Conservation (phyloP, 1,140 invertebrate genomes). For the Pantala flavescens region DNA sequence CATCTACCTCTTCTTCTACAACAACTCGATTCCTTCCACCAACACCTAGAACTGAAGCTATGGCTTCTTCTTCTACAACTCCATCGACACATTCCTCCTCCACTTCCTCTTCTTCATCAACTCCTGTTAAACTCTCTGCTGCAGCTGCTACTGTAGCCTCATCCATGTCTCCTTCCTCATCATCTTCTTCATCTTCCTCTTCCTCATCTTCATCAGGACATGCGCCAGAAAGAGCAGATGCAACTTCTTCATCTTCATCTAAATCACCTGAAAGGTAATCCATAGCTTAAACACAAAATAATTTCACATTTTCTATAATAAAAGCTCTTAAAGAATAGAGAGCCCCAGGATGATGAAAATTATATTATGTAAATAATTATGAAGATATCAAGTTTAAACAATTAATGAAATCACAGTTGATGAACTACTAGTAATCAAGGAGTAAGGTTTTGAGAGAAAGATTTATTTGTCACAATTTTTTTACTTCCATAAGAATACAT, state of each 20-base stretch:
- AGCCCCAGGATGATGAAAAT: too few relatives aligned
- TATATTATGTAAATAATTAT: too few relatives aligned
- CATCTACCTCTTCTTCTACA: slow-evolving; percentile 36
- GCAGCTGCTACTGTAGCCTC: not conserved
- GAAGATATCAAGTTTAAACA: too few relatives aligned
- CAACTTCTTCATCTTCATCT: not conserved
- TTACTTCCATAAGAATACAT: too few relatives aligned
- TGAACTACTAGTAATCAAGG: too few relatives aligned
- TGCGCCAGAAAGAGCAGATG: not conserved
- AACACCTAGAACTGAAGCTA: not conserved
- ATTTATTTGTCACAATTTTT: too few relatives aligned
- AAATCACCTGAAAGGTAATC: not conserved
- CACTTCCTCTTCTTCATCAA: not conserved
- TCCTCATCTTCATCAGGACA: not conserved
- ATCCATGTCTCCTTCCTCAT: not conserved
- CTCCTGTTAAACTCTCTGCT: not conserved
- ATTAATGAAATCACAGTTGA: too few relatives aligned
- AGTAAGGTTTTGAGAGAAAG: too few relatives aligned
- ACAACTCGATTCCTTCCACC: slow-evolving; percentile 22
- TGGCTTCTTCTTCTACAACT: not conserved
- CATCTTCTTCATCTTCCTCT: not conserved
- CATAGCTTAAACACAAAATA: too few relatives aligned
- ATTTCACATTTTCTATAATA: too few relatives aligned
- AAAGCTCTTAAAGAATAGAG: too few relatives aligned
- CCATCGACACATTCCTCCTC: not conserved